Percentiles rank a stretch among this genome's conserved stretches.
Conservation (phyloP, 2,797 vertebrate genomes). For the Catamblyrhynchus diadema region DNA sequence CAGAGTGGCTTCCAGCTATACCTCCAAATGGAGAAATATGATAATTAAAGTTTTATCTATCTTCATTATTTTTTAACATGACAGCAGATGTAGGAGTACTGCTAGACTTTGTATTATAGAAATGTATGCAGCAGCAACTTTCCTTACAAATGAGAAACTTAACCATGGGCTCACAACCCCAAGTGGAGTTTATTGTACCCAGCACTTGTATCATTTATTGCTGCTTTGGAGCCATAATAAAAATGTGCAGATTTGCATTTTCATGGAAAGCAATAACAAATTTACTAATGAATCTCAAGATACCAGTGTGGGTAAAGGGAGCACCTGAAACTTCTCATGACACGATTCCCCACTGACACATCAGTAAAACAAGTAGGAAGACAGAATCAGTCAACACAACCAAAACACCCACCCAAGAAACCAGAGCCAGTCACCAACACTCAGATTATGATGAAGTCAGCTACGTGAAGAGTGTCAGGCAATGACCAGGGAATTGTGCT, state of each 20-base stretch:
- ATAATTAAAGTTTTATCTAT: background rate
- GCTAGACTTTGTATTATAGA: background rate
- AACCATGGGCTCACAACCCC: background rate
- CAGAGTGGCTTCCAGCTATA: background rate
- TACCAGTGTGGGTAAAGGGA: background rate
- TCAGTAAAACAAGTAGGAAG: background rate
- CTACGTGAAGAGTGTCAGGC: background rate
- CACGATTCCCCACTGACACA: background rate
- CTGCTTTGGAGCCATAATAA: background rate
- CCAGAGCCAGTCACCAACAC: background rate
- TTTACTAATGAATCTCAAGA: background rate
- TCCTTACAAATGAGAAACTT: background rate
- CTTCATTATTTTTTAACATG: conserved; percentile 31
- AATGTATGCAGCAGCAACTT: background rate
- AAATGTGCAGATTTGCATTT: background rate
- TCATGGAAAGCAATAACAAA: background rate
- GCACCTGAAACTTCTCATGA: background rate
- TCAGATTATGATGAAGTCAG: background rate
- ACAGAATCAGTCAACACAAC: background rate
- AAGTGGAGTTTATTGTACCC: background rate
- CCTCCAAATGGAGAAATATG: background rate
- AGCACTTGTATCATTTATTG: background rate
- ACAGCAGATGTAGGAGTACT: background rate
- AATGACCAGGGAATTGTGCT: background rate
- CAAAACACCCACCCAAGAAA: background rate